A percentile compares a stretch with the other conserved stretches of the same genome.
phyloP scores from a whole-genome alignment of 2,797 vertebrate species.

The Leptodactylus fallax region DNA sequence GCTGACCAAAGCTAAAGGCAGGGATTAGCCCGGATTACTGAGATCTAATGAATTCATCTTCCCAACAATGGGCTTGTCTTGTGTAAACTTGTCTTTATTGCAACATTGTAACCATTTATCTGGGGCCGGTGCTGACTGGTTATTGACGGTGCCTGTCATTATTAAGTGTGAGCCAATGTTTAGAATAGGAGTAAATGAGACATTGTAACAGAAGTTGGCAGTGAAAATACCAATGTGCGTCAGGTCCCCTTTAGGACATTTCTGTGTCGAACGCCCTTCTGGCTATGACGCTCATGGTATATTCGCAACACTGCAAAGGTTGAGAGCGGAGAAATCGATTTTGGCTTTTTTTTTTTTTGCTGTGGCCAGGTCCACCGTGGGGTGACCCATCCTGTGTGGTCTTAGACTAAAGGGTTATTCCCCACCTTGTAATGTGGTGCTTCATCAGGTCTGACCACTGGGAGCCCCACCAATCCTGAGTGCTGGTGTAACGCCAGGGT shows the following conservation, averaged over 20 bases:
- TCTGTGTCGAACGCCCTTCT: too few relatives aligned
- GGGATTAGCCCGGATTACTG: not conserved
- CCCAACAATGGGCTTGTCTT: not conserved
- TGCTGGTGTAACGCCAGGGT: too few relatives aligned
- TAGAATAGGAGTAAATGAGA: not conserved
- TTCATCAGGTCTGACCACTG: too few relatives aligned
- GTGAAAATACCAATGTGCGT: not conserved
- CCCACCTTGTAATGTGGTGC: too few relatives aligned
- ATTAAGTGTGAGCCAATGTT: not conserved
- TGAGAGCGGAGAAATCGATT: too few relatives aligned
- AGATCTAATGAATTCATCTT: not conserved
- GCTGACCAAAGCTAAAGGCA: not conserved
- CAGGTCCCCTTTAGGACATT: not conserved
- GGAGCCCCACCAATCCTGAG: too few relatives aligned
- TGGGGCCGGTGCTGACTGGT: not conserved
- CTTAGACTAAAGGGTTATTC: too few relatives aligned
- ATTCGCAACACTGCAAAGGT: too few relatives aligned
- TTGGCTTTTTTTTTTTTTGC: too few relatives aligned
- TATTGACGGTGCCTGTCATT: not conserved
- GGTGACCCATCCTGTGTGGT: too few relatives aligned
- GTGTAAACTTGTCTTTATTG: conserved; percentile 23
- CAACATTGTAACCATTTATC: conserved; percentile 13
- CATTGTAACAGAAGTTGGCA: not conserved
- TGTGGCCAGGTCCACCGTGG: too few relatives aligned
- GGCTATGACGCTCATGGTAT: too few relatives aligned